Conservation (phyloP, 2,113 vertebrate species). For the Piaya cayana region DNA sequence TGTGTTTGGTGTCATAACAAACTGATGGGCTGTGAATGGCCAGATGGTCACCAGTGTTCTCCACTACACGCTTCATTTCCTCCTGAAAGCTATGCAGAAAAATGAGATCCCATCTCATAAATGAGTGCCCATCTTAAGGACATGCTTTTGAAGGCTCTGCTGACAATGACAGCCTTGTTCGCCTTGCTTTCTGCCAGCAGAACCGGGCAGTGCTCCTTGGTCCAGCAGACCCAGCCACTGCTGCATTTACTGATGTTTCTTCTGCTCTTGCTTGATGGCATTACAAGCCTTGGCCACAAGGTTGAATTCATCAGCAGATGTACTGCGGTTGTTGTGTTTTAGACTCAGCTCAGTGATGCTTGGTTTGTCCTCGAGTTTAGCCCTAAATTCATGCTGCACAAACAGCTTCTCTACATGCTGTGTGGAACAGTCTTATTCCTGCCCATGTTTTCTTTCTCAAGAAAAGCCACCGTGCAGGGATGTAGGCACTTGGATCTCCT, state of each 20-base stretch:
- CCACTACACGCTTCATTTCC: slow-evolving; percentile 67
- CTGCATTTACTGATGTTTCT: slow-evolving; percentile 5
- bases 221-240: slow-evolving; percentile 16
- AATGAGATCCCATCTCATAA: slow-evolving; percentile 67
- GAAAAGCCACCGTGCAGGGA: fast-evolving
- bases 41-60: slow-evolving; percentile 72
- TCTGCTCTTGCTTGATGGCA: neutral
- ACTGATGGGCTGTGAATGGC: slow-evolving; percentile 69
- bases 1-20: slow-evolving; percentile 69
- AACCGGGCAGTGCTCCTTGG: neutral
- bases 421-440: neutral
- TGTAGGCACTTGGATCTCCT: neutral
- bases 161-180: slow-evolving; percentile 54
- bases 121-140: slow-evolving; percentile 52
- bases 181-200: neutral
- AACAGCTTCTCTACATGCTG: fast-evolving
- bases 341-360: neutral
- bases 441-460: neutral
- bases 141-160: slow-evolving; percentile 39
- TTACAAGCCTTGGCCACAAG: neutral
- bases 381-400: neutral
- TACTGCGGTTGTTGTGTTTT: neutral
- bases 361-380: neutral
- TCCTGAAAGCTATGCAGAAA: slow-evolving; percentile 72
- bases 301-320: neutral